phyloP scores from a whole-genome alignment of 1,140 invertebrate species.

The Archegozetes longisetosus region DNA sequence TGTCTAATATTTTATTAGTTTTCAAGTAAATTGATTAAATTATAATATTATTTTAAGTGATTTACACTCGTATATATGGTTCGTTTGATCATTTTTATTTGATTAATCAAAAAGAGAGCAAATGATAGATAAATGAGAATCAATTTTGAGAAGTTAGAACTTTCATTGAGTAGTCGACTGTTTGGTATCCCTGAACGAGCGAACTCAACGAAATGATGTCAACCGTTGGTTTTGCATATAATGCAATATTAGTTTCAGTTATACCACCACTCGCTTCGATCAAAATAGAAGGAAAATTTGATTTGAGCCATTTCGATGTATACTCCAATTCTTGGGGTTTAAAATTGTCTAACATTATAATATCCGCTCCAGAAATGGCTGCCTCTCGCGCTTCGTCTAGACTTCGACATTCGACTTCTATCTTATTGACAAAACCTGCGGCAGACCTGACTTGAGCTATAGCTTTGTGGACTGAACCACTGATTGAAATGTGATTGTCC shows the following conservation, averaged over 20 bases:
- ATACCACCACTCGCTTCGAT: constrained; percentile 35
- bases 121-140: too few species aligned
- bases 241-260: constrained; percentile 25
- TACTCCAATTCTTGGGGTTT: constrained; percentile 23
- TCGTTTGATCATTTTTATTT: too few species aligned
- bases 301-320: constrained; percentile 27
- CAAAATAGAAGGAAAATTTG: constrained; percentile 26
- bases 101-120: too few species aligned
- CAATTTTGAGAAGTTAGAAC: too few species aligned
- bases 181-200: constrained; percentile 33
- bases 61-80: too few species aligned
- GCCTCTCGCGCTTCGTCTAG: constrained; percentile 31
- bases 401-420: constrained; percentile 35
- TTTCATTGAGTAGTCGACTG: constrained; percentile 34
- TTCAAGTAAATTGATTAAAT: too few species aligned
- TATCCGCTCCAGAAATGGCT: constrained; percentile 28
- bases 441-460: constrained; percentile 1
- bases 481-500: constrained; percentile 35
- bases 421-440: constrained; percentile 30
- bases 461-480: constrained; percentile 26
- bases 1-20: too few species aligned
- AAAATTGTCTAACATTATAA: constrained; percentile 37
- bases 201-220: constrained; percentile 33
- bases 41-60: too few species aligned
- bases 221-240: constrained; percentile 27